Conservation (phyloP, 2,113 vertebrate species). For the Ictidomys tridecemlineatus region DNA sequence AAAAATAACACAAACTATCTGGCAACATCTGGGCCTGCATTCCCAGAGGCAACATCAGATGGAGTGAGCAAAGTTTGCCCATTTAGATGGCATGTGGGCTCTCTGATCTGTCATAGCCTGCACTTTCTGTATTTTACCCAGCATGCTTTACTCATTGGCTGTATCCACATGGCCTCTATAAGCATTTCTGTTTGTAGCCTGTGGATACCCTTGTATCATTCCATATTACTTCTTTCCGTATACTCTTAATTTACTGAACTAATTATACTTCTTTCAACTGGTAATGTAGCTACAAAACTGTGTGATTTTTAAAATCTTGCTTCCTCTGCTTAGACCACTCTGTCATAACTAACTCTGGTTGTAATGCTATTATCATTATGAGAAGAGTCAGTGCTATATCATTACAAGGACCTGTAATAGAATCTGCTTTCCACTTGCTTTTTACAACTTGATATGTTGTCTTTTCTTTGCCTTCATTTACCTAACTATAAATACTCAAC, state of each 20-base stretch:
- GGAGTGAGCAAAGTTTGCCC: neutral
- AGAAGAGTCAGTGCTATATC: neutral
- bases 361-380: neutral
- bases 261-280: neutral
- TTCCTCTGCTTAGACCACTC: slow-evolving; percentile 23
- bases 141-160: neutral
- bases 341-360: neutral
- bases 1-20: slow-evolving; percentile 32
- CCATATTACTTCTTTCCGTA: neutral
- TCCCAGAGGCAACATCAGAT: neutral
- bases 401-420: neutral
- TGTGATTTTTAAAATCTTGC: neutral
- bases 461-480: neutral
- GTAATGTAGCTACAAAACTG: neutral
- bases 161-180: neutral
- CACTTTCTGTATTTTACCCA: neutral
- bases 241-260: neutral
- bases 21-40: neutral
- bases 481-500: neutral
- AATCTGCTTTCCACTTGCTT: neutral
- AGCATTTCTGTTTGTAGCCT: neutral
- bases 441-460: neutral
- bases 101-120: neutral
- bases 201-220: neutral
- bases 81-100: neutral